Conservation (phyloP, 2,797 vertebrate genomes). For the Notolabrus celidotus region DNA sequence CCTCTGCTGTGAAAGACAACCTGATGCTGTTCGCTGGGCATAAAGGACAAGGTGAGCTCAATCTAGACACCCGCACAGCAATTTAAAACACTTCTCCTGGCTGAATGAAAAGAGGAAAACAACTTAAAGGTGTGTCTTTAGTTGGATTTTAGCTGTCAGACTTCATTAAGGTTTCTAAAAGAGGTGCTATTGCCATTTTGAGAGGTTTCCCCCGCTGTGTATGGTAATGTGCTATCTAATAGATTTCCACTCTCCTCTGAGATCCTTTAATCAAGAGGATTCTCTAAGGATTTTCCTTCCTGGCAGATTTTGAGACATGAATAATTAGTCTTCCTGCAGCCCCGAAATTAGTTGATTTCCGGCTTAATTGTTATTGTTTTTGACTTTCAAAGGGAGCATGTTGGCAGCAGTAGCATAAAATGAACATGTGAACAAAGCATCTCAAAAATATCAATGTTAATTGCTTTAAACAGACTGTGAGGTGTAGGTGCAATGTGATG, state of each 20-base stretch:
- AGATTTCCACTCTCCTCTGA: slow-evolving; percentile 66
- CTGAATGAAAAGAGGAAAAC: slow-evolving; percentile 35
- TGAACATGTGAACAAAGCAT: slow-evolving; percentile 26
- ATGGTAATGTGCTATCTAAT: slow-evolving; percentile 72
- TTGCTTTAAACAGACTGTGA: slow-evolving; percentile 59
- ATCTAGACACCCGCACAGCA: slow-evolving; percentile 26
- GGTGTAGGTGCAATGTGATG: slow-evolving; percentile 34
- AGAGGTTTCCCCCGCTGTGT: slow-evolving; percentile 49
- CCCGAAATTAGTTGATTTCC: slow-evolving; percentile 58
- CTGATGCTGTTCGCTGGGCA: slow-evolving; percentile 91
- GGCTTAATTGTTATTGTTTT: slow-evolving; percentile 53
- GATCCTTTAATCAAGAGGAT: slow-evolving; percentile 59
- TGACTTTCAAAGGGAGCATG: slow-evolving; percentile 50
- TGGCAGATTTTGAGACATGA: slow-evolving; percentile 56
- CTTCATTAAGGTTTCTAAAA: slow-evolving; percentile 61
- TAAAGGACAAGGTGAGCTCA: slow-evolving; percentile 88
- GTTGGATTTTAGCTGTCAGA: slow-evolving; percentile 55
- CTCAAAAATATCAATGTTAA: slow-evolving; percentile 51
- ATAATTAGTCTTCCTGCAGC: slow-evolving; percentile 49
- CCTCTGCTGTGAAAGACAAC: slow-evolving; percentile 88
- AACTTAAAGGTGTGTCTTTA: slow-evolving; percentile 38
- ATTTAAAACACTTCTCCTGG: slow-evolving; percentile 35
- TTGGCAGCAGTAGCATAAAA: slow-evolving; percentile 14
- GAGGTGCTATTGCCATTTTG: slow-evolving; percentile 41
- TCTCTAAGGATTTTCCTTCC: slow-evolving; percentile 54